A percentile compares a stretch with the other conserved stretches of the same genome.
These are phyloP conservation scores for Peromyscus nudipes DNA, from an alignment of 2,797 vertebrate genomes.

Conservation along the genomic window DNA sequence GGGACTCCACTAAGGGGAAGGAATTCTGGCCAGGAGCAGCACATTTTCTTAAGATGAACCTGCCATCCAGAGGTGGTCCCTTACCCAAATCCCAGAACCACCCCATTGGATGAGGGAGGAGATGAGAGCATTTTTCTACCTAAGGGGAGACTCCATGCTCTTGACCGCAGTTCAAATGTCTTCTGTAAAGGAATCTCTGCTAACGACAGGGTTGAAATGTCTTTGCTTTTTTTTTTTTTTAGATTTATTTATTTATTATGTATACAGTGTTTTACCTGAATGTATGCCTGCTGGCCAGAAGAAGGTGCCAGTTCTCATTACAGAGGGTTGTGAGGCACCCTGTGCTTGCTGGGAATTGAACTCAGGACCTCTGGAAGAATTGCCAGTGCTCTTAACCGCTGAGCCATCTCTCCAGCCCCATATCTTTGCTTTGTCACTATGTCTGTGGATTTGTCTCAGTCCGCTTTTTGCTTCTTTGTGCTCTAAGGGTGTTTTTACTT, in stretches of 20 bases:
- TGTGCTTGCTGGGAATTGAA: too few relatives aligned
- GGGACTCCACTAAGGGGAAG: background rate
- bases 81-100: too few relatives aligned
- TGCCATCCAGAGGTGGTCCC: too few relatives aligned
- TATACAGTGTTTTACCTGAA: too few relatives aligned
- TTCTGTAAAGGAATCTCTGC: background rate
- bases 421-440: background rate
- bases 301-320: too few relatives aligned
- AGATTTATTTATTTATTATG: too few relatives aligned
- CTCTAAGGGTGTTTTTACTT: background rate
- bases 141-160: background rate
- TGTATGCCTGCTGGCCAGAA: too few relatives aligned
- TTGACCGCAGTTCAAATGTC: background rate
- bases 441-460: background rate
- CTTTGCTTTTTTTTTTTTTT: background rate
- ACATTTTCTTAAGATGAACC: background rate
- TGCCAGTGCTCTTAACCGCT: too few relatives aligned
- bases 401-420: too few relatives aligned
- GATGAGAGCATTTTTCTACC: background rate
- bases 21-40: background rate
- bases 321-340: too few relatives aligned
- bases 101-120: background rate
- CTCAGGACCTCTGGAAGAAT: too few relatives aligned
- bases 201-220: background rate
- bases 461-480: background rate